Evolutionary conservation across 2,113 vertebrate species (phyloP).

Genomic region (Rhabdornis inornatus): DNA sequence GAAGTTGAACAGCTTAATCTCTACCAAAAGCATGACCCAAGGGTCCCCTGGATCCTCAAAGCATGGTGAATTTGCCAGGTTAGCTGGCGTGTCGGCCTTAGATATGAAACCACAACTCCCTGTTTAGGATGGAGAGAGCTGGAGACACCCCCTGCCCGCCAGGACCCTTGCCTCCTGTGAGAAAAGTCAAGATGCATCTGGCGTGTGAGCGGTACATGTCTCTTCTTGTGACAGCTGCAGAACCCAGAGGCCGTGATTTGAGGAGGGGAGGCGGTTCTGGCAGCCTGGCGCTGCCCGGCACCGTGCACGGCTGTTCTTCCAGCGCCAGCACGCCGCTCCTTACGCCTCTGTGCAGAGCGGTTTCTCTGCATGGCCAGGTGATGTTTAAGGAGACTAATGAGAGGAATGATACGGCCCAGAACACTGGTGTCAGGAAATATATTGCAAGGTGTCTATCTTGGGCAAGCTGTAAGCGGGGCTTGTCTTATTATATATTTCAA

Average conservation of each 20-base stretch:
- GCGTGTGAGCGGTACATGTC: background rate
- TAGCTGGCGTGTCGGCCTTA: background rate
- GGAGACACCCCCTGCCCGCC: background rate
- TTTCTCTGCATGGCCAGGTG: constrained; percentile 32
- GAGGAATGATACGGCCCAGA: constrained; percentile 45
- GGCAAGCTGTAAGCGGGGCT: background rate
- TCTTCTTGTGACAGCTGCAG: background rate
- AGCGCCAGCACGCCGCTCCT: background rate
- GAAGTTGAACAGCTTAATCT: background rate
- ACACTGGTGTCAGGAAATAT: constrained; percentile 46
- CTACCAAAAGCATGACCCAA: background rate
- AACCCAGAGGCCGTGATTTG: background rate
- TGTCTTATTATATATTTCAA: constrained; percentile 48
- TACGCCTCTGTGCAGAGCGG: background rate
- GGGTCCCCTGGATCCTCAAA: background rate
- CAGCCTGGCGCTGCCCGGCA: background rate
- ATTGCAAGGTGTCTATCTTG: constrained; percentile 49
- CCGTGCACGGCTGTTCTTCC: background rate
- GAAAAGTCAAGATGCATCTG: background rate
- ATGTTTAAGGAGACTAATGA: constrained; percentile 58
- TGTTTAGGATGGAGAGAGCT: background rate
- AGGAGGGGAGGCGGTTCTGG: background rate
- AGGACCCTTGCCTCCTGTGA: background rate
- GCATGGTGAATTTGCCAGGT: background rate
- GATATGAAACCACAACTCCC: background rate